These are phyloP conservation scores for cattle (Bos taurus) DNA, from an alignment of 2,113 vertebrate species.

Conservation along the genomic window DNA sequence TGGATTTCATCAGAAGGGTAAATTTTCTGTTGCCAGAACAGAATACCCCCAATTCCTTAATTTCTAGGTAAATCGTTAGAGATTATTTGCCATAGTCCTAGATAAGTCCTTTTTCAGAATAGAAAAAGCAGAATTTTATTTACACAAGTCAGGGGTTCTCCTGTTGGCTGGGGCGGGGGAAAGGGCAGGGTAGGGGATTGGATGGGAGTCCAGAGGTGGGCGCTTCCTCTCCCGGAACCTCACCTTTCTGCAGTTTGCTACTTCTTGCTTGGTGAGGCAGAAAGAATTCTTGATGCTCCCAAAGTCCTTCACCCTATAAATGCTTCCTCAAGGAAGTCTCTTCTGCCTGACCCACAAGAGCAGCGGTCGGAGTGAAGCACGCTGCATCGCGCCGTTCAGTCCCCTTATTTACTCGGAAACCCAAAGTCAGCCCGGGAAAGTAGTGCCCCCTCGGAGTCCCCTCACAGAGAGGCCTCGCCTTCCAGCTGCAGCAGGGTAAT, in stretches of 20 bases:
- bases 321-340: conserved; percentile 43
- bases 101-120: conserved; percentile 66
- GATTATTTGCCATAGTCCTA: conserved; percentile 63
- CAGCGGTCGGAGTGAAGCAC: neutral
- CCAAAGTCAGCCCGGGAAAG: conserved; percentile 50
- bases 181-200: neutral
- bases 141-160: conserved; percentile 68
- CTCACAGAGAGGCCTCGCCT: conserved; percentile 64
- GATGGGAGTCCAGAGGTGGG: conserved; percentile 38
- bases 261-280: neutral
- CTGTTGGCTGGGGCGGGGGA: conserved; percentile 16
- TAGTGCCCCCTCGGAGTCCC: conserved; percentile 4
- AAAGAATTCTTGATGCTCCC: conserved; percentile 49
- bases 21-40: conserved; percentile 70
- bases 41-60: conserved; percentile 55
- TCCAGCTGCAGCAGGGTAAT: conserved; percentile 70
- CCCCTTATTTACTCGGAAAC: conserved; percentile 39
- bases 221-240: conserved; percentile 57
- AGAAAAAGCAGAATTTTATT: conserved; percentile 75
- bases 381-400: conserved; percentile 39
- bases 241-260: conserved; percentile 64
- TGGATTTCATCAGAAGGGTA: conserved; percentile 61
- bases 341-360: conserved; percentile 31
- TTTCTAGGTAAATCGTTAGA: conserved; percentile 60
- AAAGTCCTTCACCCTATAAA: conserved; percentile 39